These are phyloP conservation scores for Cosmia trapezina DNA, from an alignment of 2,888 invertebrate species.

Conservation along the genomic window DNA sequence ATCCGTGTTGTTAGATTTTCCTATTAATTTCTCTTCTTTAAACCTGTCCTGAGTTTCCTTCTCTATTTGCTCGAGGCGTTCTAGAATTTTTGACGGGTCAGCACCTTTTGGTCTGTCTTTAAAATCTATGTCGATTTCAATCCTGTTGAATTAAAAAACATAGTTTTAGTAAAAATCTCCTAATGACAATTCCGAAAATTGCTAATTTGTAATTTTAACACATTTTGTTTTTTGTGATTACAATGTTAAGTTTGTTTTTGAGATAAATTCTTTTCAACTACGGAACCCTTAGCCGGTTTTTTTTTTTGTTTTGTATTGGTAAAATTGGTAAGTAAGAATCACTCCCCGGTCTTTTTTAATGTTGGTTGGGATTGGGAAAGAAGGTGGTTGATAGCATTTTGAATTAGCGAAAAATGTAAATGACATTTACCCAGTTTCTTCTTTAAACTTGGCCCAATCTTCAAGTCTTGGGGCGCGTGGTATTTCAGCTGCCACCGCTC, in stretches of 20 bases:
- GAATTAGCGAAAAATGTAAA: neutral
- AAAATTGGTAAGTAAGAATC: no score
- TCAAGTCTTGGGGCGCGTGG: constrained; percentile 79
- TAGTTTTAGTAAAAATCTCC: neutral
- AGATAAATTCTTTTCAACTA: no score
- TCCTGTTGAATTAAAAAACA: constrained; percentile 71
- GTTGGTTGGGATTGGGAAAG: no score
- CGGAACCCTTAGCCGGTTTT: no score
- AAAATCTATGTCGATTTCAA: constrained; percentile 84
- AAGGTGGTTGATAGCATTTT: neutral
- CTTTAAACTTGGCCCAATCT: constrained; percentile 84
- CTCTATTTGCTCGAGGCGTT: constrained; percentile 85
- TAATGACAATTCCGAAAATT: no score
- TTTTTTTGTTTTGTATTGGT: neutral
- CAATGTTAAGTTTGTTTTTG: no score
- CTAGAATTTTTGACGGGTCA: constrained; percentile 81
- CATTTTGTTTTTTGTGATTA: no score
- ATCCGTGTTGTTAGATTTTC: constrained; percentile 20
- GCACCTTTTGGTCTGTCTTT: constrained; percentile 73
- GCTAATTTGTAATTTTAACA: no score
- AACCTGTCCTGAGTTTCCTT: constrained; percentile 82
- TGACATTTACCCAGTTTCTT: constrained; percentile 80
- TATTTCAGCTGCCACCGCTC: constrained; percentile 83
- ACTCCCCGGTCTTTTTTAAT: no score
- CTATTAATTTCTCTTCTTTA: constrained; percentile 64